phyloP scores from a whole-genome alignment of 2,113 vertebrate genomes.

The Sphyrna mokarran region DNA sequence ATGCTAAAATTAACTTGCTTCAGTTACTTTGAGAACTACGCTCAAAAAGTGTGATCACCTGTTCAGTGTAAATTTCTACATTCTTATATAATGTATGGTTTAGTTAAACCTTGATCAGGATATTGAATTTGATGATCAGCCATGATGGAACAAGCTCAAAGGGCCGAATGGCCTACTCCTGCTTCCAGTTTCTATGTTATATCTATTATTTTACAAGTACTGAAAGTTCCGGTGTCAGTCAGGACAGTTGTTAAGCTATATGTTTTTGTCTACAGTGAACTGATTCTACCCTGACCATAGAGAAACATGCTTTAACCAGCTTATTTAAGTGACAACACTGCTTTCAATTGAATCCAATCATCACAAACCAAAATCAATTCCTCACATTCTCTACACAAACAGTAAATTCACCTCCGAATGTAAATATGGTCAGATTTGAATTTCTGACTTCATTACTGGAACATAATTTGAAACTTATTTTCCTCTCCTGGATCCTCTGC shows the following conservation, averaged over 20 bases:
- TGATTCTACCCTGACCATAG: too few species aligned
- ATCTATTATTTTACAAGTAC: neutral
- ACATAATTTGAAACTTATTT: neutral
- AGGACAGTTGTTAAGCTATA: neutral
- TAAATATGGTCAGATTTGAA: neutral
- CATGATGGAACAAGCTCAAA: too few species aligned
- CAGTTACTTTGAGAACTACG: neutral
- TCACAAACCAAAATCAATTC: neutral
- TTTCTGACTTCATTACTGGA: neutral
- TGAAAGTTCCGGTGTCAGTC: neutral
- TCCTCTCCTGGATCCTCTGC: neutral
- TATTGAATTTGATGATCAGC: too few species aligned
- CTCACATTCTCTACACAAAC: neutral
- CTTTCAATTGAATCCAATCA: neutral
- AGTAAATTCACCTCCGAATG: neutral
- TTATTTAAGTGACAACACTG: neutral
- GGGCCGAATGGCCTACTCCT: too few species aligned
- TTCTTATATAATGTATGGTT: neutral
- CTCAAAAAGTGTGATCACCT: neutral
- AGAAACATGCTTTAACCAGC: neutral
- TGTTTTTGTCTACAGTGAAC: neutral
- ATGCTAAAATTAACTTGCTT: neutral
- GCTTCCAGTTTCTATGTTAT: neutral
- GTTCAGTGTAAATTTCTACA: neutral
- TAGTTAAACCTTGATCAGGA: neutral